Evolutionary conservation across 2,888 invertebrate species (phyloP).

Genomic region (Drosophila leonis): DNA sequence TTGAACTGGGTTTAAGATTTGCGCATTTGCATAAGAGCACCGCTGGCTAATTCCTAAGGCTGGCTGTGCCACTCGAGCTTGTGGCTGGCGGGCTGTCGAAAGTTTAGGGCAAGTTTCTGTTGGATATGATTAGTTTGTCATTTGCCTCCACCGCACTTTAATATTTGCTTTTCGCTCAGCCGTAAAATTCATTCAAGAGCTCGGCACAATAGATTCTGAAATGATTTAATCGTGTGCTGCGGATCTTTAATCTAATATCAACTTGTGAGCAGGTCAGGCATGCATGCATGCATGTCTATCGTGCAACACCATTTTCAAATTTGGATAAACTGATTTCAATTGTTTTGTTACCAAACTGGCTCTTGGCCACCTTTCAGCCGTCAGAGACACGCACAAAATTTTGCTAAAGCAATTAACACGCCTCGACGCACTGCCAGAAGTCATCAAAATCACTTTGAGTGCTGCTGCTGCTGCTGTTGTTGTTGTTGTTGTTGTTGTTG

Average conservation of each 20-base stretch:
- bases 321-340: conserved; percentile 19
- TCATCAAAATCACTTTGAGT: conserved; percentile 29
- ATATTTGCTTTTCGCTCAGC: not conserved
- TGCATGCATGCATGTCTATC: not conserved
- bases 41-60: conserved; percentile 13
- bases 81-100: conserved; percentile 17
- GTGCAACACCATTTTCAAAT: not conserved
- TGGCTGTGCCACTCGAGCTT: not conserved
- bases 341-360: conserved; percentile 14
- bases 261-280: conserved; percentile 1
- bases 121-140: conserved; percentile 57
- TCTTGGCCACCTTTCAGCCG: conserved; percentile 4
- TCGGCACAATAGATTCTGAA: not conserved
- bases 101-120: conserved; percentile 47
- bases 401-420: conserved; percentile 68
- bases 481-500: conserved; percentile 16
- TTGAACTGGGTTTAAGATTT: conserved; percentile 64
- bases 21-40: conserved; percentile 57
- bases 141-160: conserved; percentile 4
- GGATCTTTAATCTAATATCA: conserved; percentile 8
- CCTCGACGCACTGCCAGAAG: conserved; percentile 60
- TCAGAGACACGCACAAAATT: conserved; percentile 34
- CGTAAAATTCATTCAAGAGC: conserved; percentile 5
- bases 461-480: not conserved
- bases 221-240: too few species aligned